Evolutionary conservation across 53 echinoderm and acorn worm genomes (phyloP).

Genomic region (Actinopyga echinites): DNA sequence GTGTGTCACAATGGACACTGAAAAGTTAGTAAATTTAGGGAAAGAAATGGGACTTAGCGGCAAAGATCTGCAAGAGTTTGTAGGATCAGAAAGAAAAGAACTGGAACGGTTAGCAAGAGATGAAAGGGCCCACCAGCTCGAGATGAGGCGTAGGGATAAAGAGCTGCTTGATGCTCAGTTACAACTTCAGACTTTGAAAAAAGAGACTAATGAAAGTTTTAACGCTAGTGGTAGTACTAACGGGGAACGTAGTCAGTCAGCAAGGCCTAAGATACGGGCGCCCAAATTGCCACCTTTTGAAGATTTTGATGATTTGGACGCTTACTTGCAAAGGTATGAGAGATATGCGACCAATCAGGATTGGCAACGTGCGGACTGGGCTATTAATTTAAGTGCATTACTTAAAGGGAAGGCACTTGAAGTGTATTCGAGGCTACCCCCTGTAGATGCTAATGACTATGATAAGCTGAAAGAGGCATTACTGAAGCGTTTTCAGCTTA

Average conservation of each 20-base stretch:
- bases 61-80: slow-evolving; percentile 1
- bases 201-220: not conserved
- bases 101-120: slow-evolving; percentile 4
- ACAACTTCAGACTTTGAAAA: not conserved
- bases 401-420: slow-evolving; percentile 66
- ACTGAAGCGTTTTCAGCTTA: slow-evolving; percentile 56
- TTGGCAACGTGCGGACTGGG: slow-evolving; percentile 58
- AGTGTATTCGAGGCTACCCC: slow-evolving; percentile 52
- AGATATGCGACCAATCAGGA: slow-evolving; percentile 55
- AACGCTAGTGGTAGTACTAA: not conserved
- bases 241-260: too few relatives aligned
- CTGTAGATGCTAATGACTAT: slow-evolving; percentile 49
- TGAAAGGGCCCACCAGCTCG: slow-evolving; percentile 35
- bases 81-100: slow-evolving; percentile 14
- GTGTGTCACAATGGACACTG: not conserved
- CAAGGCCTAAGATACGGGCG: not conserved
- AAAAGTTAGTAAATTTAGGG: not conserved
- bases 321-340: slow-evolving; percentile 62
- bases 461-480: slow-evolving; percentile 37
- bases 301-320: slow-evolving; percentile 68
- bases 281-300: slow-evolving; percentile 65
- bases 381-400: slow-evolving; percentile 51
- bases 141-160: slow-evolving; percentile 8
- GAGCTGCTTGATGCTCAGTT: slow-evolving; percentile 24
- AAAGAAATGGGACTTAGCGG: slow-evolving; percentile 32